Base-by-base conservation (phyloP, 2,113 vertebrate species). In the Scophthalmus maximus region DNA sequence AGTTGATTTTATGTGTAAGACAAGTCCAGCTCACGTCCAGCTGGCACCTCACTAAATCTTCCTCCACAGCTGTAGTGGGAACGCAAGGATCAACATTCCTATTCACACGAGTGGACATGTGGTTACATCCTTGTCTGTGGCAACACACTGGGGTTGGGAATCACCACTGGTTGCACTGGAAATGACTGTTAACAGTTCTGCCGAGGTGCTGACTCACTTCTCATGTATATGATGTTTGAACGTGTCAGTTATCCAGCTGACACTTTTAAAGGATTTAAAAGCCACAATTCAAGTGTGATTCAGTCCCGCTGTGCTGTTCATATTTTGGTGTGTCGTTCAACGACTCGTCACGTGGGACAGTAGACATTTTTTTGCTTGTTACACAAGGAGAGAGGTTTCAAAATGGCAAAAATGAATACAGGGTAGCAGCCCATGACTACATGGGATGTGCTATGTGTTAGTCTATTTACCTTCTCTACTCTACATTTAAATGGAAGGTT, bases 381-480 rank as follows among this genome's bases (percentile, higher is more conserved):
- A 42, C 38, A 42, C 14, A 42, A 12, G 40, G 12, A 17, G 3
- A 34, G 20, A 49, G n/a, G 46, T 20, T 5, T 50, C n/a, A 50
- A 22, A 8, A 25, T 50, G 20, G 10, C 10, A n/a, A n/a, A n/a
- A n/a, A n/a, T n/a, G n/a, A n/a, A n/a, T n/a, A n/a, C n/a, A n/a
- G n/a, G n/a, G n/a, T n/a, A n/a, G 34, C 29, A 60, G 2, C 66
- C 7, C 12, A 18, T n/a, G 29, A 47, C 47, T 38, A 34, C 17
- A 12, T 10, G 14, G 30, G n/a, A 12, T 30, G 55, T 2, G 29
- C 30, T 26, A 46, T 18, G 11, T 51, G 10, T 46, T 36, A 23
- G 10, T 53, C 25, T 64, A 34, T 40, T 59, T 61, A 17, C 20
- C 46, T 8, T 49, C 32, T 42, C 42, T 46, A 68, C 29, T 18